Percentiles rank a stretch among this genome's conserved stretches.
These are phyloP conservation scores for Eupeodes latifasciatus DNA, from an alignment of 2,888 invertebrate genomes.

Conservation along the genomic window DNA sequence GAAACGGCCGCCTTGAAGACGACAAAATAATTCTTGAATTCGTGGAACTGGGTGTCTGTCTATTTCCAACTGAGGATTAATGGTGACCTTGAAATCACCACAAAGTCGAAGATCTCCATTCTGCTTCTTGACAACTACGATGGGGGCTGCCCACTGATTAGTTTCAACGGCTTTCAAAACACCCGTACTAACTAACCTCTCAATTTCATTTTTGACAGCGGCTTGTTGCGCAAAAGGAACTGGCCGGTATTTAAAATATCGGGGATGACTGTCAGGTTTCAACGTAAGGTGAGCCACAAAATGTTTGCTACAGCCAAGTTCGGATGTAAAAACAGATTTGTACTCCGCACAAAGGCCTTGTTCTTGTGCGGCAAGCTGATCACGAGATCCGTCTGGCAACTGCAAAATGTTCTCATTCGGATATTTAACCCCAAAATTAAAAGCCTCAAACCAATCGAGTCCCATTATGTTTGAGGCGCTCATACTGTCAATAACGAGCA, in stretches of 20 bases:
- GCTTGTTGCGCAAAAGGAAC: slow-evolving; percentile 27
- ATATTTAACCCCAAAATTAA: too few relatives aligned
- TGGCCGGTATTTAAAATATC: neutral
- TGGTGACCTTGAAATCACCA: slow-evolving; percentile 46
- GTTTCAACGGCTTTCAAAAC: slow-evolving; percentile 21
- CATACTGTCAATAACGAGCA: too few relatives aligned
- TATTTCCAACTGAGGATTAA: too few relatives aligned
- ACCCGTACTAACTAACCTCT: too few relatives aligned
- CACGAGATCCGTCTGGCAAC: slow-evolving; percentile 24
- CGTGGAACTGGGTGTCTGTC: too few relatives aligned
- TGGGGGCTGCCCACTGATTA: slow-evolving; percentile 25
- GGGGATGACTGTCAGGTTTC: slow-evolving; percentile 19
- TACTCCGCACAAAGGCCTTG: slow-evolving; percentile 24
- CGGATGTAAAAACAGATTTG: slow-evolving; percentile 34
- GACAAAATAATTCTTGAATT: too few relatives aligned
- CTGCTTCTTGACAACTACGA: slow-evolving; percentile 40
- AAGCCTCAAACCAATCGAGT: too few relatives aligned
- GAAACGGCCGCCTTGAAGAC: too few relatives aligned
- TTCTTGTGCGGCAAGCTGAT: slow-evolving; percentile 32
- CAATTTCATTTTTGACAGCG: neutral
- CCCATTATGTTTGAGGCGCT: too few relatives aligned
- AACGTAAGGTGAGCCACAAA: slow-evolving; percentile 7
- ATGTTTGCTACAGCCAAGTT: slow-evolving; percentile 39
- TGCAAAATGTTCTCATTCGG: slow-evolving; percentile 29
- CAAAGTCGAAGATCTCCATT: slow-evolving; percentile 42